Evolutionary conservation across 2,888 invertebrate genomes (phyloP), one percentile per base, ranked within the genome.

Genomic region (Lepidonotus clava): DNA sequence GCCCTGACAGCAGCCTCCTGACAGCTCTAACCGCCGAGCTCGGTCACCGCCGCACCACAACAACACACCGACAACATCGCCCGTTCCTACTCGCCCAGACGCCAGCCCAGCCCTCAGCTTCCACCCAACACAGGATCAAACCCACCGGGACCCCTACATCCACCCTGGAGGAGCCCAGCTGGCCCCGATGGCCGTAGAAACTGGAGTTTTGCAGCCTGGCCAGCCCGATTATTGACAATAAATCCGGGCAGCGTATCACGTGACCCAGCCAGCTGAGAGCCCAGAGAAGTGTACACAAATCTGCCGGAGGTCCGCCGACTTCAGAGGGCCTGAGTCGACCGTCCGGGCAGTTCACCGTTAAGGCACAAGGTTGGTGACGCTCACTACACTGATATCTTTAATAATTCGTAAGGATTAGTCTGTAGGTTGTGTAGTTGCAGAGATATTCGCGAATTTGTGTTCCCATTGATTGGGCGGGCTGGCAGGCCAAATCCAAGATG

Each of bases 391-490:
- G 5, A n/a, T 2, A 14, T 34, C 46, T 83, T 83, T n/a, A 83
- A 83, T 34, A 83, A 83, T 83, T 83, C 83, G 83, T 83, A 56
- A 83, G 83, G 83, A 24, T 36, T 56, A 34, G 53, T 46, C 14
- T 83, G 56, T 83, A 36, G 32, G 36, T 83, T 18, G 8, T 11
- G 53, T 56, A 8, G 34, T 83, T 83, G 41, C 41, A 24, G 83
- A 83, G 41, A 83, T 83, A 83, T 28, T n/a, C 18, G 83, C 18
- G 41, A n/a, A 14, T 36, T 32, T 46, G 28, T 32, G 51, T 24
- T n/a, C n/a, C 28, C 24, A 28, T 41, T 51, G 4, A 5, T 18
- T 0, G 4, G 83, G 53, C 53, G 83, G 56, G 36, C 83, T 36
- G 38, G 36, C 51, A 36, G 5, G 32, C 83, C 36, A 56, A 83